Evolutionary conservation across 2,888 invertebrate species (phyloP).

Genomic region (Drosophila fungiperda): DNA sequence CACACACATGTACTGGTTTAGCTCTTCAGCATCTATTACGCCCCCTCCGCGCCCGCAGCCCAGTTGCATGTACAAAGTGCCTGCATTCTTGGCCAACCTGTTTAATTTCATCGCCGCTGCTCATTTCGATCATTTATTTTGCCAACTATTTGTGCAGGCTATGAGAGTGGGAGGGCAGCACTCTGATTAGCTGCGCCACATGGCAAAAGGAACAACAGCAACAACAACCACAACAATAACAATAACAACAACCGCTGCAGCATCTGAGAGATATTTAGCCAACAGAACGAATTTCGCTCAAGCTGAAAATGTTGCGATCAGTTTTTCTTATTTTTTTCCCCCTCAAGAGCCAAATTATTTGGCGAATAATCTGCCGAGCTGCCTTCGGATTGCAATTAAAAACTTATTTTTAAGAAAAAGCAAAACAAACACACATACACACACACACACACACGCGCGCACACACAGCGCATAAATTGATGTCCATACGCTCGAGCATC

Average conservation of each 20-base stretch:
- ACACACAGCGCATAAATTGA: conserved; percentile 40
- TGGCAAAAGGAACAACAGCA: conserved; percentile 17
- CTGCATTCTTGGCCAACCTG: conserved; percentile 73
- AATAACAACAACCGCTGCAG: conserved; percentile 23
- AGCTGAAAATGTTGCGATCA: conserved; percentile 58
- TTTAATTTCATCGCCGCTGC: conserved; percentile 76
- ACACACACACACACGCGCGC: conserved; percentile 4
- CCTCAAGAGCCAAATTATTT: conserved; percentile 82
- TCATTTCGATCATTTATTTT: conserved; percentile 78
- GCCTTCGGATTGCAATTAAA: conserved; percentile 72
- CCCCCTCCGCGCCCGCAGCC: background rate
- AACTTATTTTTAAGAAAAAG: conserved; percentile 77
- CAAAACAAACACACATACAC: conserved; percentile 48
- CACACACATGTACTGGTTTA: conserved; percentile 14
- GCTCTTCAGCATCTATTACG: background rate
- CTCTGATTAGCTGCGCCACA: conserved; percentile 60
- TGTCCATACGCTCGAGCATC: conserved; percentile 27
- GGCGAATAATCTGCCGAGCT: conserved; percentile 82
- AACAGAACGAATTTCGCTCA: conserved; percentile 62
- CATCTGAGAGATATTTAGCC: conserved; percentile 46
- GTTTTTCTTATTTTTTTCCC: conserved; percentile 21
- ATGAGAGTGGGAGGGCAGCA: background rate
- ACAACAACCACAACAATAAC: background rate
- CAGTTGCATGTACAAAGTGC: conserved; percentile 17
- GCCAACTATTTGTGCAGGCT: conserved; percentile 53